Conservation (phyloP, 2,113 vertebrate species). For the Forbesichthys papilliferus region DNA sequence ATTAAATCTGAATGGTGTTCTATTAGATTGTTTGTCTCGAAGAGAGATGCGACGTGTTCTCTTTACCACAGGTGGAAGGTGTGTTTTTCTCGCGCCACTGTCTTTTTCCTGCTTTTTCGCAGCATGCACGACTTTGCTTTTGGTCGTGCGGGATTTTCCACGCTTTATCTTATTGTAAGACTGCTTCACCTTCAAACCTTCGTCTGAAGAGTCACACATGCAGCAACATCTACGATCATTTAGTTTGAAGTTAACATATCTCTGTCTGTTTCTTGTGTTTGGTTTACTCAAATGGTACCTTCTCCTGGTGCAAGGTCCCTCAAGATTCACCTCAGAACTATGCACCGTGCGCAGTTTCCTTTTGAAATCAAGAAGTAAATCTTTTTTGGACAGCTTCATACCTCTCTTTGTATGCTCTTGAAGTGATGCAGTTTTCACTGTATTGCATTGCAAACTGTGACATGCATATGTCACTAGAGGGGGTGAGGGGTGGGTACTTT, state of each 20-base stretch:
- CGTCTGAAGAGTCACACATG: not conserved
- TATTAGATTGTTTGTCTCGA: not conserved
- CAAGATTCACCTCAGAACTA: not conserved
- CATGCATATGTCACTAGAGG: too few relatives aligned
- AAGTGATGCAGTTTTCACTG: not conserved
- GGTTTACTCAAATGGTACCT: slow-evolving; percentile 7
- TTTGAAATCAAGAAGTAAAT: not conserved
- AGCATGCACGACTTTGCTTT: too few relatives aligned
- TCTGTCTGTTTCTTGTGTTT: not conserved
- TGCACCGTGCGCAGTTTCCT: not conserved
- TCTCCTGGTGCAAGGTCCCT: slow-evolving; percentile 11
- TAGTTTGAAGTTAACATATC: not conserved
- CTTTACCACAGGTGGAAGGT: too few relatives aligned
- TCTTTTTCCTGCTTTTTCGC: not conserved
- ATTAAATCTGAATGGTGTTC: not conserved
- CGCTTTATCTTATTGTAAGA: not conserved
- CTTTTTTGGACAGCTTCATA: not conserved
- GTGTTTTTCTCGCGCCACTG: not conserved
- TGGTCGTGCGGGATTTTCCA: too few relatives aligned
- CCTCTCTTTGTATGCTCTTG: not conserved
- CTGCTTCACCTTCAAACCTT: not conserved
- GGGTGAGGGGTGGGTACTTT: too few relatives aligned
- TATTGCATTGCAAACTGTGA: too few relatives aligned
- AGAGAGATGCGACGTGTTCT: too few relatives aligned
- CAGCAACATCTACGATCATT: not conserved